phyloP scores from a whole-genome alignment of 2,113 vertebrate genomes.

The Ptyas mucosa region DNA sequence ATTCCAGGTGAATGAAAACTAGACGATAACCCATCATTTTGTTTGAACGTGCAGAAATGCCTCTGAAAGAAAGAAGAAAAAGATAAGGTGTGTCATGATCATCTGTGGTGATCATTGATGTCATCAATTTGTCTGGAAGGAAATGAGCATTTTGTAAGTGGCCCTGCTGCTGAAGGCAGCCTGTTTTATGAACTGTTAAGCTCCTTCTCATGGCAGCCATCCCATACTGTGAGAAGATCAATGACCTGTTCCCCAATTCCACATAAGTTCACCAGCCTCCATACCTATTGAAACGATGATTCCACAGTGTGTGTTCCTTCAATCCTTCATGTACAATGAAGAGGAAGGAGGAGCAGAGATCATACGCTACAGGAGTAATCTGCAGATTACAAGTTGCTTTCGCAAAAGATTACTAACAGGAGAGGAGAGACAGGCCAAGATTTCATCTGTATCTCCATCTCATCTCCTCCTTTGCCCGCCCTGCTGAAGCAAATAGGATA shows the following conservation, averaged over 20 bases:
- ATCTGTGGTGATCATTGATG: not conserved
- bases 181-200: not conserved
- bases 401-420: not conserved
- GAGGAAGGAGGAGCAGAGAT: not conserved
- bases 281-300: not conserved
- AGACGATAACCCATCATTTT: not conserved
- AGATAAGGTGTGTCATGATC: not conserved
- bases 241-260: not conserved
- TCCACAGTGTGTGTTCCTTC: not conserved
- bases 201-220: not conserved
- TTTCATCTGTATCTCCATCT: not conserved
- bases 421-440: not conserved
- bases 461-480: not conserved
- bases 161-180: not conserved
- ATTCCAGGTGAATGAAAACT: not conserved
- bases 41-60: not conserved
- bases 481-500: not conserved
- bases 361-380: not conserved
- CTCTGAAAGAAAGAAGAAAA: not conserved
- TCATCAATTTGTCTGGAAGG: not conserved
- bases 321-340: not conserved
- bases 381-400: not conserved
- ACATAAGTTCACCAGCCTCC: not conserved
- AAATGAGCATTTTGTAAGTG: not conserved
- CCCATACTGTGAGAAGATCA: not conserved